A percentile compares a stretch with the other conserved stretches of the same genome.
These are phyloP conservation scores for Nomada fabriciana DNA, from an alignment of 2,888 invertebrate species.

Conservation along the genomic window DNA sequence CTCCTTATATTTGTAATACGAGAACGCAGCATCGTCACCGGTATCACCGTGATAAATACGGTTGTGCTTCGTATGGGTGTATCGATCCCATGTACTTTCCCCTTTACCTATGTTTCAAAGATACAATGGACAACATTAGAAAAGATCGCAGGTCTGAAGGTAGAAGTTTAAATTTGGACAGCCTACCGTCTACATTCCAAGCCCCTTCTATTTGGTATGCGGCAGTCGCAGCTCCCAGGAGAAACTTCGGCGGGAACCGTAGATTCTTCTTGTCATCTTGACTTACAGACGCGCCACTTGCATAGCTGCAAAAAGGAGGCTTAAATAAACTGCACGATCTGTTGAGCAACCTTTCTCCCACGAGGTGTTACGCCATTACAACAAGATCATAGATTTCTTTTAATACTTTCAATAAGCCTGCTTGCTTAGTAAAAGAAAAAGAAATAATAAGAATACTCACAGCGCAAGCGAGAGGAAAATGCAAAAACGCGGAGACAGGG, in stretches of 20 bases:
- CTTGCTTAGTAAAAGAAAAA: too few relatives aligned
- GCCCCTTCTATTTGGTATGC: constrained; percentile 88
- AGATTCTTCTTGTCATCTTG: constrained; percentile 42
- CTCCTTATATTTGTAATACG: constrained; percentile 56
- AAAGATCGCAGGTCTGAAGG: constrained; percentile 16
- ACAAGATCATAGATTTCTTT: not conserved
- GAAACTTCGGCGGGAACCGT: constrained; percentile 69
- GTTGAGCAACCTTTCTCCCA: not conserved
- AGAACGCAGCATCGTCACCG: constrained; percentile 87
- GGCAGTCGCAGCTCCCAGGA: constrained; percentile 83
- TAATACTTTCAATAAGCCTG: not conserved
- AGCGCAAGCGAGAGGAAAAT: constrained; percentile 9
- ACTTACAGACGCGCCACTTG: constrained; percentile 16
- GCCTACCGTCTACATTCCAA: constrained; percentile 87
- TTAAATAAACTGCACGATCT: constrained; percentile 24
- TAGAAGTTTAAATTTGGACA: constrained; percentile 42
- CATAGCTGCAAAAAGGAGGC: constrained; percentile 39
- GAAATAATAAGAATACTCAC: constrained; percentile 26
- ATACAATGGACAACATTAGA: not conserved
- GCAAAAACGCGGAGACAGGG: not conserved
- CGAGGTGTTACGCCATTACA: not conserved
- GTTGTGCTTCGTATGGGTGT: constrained; percentile 85
- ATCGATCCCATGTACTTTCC: constrained; percentile 88
- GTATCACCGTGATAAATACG: constrained; percentile 86
- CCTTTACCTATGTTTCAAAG: constrained; percentile 86